These are phyloP conservation scores for Todus mexicanus DNA, from an alignment of 2,797 vertebrate genomes.

Conservation along the genomic window DNA sequence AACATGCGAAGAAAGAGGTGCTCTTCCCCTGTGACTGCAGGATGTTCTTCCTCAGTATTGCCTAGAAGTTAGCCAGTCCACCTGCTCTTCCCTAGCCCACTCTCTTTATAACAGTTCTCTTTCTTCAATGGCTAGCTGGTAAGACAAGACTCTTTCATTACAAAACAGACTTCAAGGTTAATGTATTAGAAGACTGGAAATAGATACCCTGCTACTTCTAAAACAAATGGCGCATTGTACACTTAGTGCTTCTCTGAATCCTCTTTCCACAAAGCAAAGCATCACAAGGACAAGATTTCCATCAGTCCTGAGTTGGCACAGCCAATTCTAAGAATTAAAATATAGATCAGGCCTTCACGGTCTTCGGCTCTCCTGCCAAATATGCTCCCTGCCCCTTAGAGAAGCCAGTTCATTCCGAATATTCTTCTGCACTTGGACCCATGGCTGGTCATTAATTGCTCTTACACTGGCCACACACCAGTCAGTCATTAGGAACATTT, in stretches of 20 bases:
- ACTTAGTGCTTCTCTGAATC: neutral
- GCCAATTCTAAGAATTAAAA: neutral
- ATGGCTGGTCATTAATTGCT: neutral
- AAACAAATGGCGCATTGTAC: neutral
- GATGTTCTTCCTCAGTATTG: neutral
- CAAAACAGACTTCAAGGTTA: neutral
- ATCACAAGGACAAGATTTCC: neutral
- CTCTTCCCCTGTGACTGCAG: neutral
- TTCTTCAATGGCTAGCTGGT: neutral
- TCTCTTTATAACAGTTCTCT: neutral
- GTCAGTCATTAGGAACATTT: neutral
- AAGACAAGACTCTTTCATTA: conserved; percentile 12
- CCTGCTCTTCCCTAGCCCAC: neutral
- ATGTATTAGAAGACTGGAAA: conserved; percentile 17
- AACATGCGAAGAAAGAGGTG: neutral
- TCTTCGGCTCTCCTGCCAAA: neutral
- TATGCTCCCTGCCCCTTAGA: neutral
- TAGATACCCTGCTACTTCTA: conserved; percentile 2
- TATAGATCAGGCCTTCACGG: neutral
- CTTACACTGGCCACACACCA: neutral
- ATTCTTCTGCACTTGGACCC: neutral
- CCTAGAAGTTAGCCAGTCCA: neutral
- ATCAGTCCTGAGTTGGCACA: neutral
- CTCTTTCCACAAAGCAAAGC: neutral
- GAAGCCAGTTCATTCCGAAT: neutral